A percentile compares a stretch with the other conserved stretches of the same genome.
Evolutionary conservation across 2,888 invertebrate species (phyloP).

Genomic region (Bembecia ichneumoniformis): DNA sequence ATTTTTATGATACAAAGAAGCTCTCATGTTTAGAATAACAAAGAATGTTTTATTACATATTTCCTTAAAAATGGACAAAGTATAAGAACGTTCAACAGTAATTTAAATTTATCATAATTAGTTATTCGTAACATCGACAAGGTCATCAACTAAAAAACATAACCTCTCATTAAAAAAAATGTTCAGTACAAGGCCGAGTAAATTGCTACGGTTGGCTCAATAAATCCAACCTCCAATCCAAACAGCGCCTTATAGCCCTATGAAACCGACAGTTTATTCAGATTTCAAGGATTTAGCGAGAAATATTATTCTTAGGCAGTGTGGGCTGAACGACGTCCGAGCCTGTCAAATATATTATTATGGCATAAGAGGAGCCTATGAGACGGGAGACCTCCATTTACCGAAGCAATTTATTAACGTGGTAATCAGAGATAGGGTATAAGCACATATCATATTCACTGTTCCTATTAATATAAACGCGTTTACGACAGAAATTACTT

Average conservation of each 20-base stretch:
- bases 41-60: too few species aligned
- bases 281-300: conserved; percentile 16
- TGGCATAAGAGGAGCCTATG: neutral
- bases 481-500: too few species aligned
- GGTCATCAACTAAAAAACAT: neutral
- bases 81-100: too few species aligned
- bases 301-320: conserved; percentile 16
- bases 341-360: neutral
- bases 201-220: conserved; percentile 17
- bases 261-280: conserved; percentile 13
- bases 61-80: too few species aligned
- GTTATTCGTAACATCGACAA: neutral
- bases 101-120: too few species aligned
- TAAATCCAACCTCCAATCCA: conserved; percentile 21
- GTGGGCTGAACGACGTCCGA: neutral
- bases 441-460: too few species aligned
- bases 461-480: too few species aligned
- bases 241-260: conserved; percentile 11
- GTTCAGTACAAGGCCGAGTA: neutral
- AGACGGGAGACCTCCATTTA: neutral
- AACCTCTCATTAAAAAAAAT: neutral
- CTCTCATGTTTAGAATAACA: too few species aligned
- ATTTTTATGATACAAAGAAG: too few species aligned
- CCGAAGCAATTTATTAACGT: neutral
- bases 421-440: neutral